Evolutionary conservation across 2,888 invertebrate genomes (phyloP).

Genomic region (Melipona beecheii): DNA sequence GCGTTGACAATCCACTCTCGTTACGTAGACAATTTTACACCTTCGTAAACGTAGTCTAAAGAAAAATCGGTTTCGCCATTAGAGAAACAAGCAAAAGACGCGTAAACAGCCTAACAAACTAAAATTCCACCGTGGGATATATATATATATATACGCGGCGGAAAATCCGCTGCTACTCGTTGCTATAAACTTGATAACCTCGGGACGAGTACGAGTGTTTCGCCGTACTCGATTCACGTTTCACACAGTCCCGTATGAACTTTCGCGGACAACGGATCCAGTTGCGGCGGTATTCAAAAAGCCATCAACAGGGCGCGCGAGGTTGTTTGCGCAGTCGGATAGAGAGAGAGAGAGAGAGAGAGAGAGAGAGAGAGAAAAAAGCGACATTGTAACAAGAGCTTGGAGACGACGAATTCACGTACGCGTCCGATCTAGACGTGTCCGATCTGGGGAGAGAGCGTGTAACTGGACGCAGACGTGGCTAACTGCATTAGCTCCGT

Average conservation of each 20-base stretch:
- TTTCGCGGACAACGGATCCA: background rate
- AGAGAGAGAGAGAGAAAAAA: background rate
- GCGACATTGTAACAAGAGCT: slow-evolving; percentile 20
- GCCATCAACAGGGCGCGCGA: background rate
- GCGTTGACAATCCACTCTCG: too few relatives aligned
- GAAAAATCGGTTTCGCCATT: too few relatives aligned
- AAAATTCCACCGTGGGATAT: too few relatives aligned
- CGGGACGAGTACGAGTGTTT: background rate
- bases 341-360: background rate
- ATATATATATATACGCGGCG: too few relatives aligned
- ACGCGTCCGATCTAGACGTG: slow-evolving; percentile 15
- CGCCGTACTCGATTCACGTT: background rate
- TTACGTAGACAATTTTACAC: too few relatives aligned
- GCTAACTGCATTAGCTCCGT: slow-evolving; percentile 75
- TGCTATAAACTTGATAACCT: too few relatives aligned
- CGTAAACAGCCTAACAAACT: too few relatives aligned
- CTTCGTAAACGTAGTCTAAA: too few relatives aligned
- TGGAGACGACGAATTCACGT: background rate
- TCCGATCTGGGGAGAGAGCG: slow-evolving; percentile 6
- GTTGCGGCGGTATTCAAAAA: background rate
- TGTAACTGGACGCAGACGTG: slow-evolving; percentile 63
- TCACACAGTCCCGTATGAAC: background rate
- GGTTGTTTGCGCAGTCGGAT: background rate
- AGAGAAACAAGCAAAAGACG: too few relatives aligned
- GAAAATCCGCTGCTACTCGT: too few relatives aligned